These are phyloP conservation scores for Eulemur rubriventer DNA, from an alignment of 2,797 vertebrate species.

Conservation along the genomic window DNA sequence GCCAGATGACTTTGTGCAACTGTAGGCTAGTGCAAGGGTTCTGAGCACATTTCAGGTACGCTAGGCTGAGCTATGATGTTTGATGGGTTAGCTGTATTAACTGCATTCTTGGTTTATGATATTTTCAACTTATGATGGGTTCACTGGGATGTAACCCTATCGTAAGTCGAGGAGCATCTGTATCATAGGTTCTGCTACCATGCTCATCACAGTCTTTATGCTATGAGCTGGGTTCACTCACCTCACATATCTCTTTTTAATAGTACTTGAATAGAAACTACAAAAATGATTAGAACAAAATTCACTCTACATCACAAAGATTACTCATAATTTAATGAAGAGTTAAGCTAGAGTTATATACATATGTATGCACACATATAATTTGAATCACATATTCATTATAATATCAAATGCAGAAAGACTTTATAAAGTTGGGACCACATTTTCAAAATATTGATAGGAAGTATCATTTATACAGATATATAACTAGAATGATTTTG, in stretches of 20 bases:
- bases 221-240: background rate
- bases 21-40: background rate
- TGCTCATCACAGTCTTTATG: accelerated
- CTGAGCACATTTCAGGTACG: background rate
- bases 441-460: background rate
- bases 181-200: too few relatives aligned
- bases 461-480: background rate
- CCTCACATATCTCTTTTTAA: background rate
- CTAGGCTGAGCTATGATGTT: too few relatives aligned
- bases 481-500: accelerated
- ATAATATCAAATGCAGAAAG: background rate
- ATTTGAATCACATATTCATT: background rate
- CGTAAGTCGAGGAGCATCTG: background rate
- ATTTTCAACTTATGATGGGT: background rate
- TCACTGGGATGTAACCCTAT: background rate
- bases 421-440: background rate
- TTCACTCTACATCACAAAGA: background rate
- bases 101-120: background rate
- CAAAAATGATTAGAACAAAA: background rate
- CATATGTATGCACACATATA: background rate
- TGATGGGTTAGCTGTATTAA: background rate
- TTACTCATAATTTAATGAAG: background rate
- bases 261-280: background rate
- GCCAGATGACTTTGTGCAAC: background rate
- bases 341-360: background rate